These are phyloP conservation scores for Oscheius sp. DNA, from an alignment of 2,888 invertebrate species.

Conservation along the genomic window DNA sequence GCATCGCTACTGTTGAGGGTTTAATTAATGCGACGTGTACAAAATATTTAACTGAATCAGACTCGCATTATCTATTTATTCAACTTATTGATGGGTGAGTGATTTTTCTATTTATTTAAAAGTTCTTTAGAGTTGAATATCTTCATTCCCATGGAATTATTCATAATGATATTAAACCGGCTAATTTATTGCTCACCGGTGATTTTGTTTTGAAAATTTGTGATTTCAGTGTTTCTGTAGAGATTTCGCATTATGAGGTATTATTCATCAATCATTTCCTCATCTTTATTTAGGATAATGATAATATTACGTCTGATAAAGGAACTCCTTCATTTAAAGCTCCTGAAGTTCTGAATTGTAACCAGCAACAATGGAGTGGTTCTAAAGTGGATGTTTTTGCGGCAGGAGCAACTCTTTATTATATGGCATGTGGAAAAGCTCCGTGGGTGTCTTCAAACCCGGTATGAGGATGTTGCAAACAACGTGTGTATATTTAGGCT, in stretches of 20 bases:
- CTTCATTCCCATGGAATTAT: constrained; percentile 80
- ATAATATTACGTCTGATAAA: neutral
- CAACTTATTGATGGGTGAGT: constrained; percentile 87
- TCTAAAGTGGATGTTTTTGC: constrained; percentile 99
- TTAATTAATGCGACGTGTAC: constrained; percentile 73
- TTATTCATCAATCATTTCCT: neutral
- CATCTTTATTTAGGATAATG: neutral
- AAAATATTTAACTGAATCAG: constrained; percentile 36
- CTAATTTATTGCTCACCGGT: constrained; percentile 88
- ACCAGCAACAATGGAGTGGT: constrained; percentile 78
- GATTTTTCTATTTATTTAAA: neutral
- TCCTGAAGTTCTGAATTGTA: neutral
- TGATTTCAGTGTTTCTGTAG: constrained; percentile 95
- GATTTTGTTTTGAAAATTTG: constrained; percentile 94
- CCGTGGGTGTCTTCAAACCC: constrained; percentile 85
- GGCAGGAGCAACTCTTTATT: constrained; percentile 95
- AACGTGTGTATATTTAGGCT: constrained; percentile 31
- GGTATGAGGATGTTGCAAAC: neutral
- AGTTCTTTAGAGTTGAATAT: constrained; percentile 47
- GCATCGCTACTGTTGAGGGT: constrained; percentile 92
- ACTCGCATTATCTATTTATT: constrained; percentile 77
- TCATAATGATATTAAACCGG: constrained; percentile 98
- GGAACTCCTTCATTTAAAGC: constrained; percentile 10
- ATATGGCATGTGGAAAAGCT: constrained; percentile 92
- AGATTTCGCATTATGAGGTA: constrained; percentile 50